These are phyloP conservation scores for Leptodirus hochenwartii DNA, from an alignment of 2,888 invertebrate genomes.

Conservation along the genomic window DNA sequence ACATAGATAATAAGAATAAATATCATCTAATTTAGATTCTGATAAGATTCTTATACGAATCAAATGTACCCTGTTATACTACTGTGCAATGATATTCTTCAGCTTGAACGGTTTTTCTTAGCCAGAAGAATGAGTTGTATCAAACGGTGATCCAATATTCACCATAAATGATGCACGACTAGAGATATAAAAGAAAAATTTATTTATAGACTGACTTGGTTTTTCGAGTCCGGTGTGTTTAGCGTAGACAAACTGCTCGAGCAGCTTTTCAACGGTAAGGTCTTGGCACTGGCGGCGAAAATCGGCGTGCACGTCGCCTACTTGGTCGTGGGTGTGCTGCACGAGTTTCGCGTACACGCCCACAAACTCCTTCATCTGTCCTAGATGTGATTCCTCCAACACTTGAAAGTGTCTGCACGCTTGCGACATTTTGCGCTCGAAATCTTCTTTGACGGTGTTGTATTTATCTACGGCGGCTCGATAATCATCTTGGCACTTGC, in stretches of 20 bases:
- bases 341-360: slow-evolving; percentile 73
- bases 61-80: no score
- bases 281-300: slow-evolving; percentile 82
- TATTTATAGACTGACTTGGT: slow-evolving; percentile 55
- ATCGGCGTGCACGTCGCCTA: slow-evolving; percentile 86
- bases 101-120: no score
- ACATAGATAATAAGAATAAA: no score
- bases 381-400: slow-evolving; percentile 80
- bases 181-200: no score
- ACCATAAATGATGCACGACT: no score
- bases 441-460: slow-evolving; percentile 74
- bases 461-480: slow-evolving; percentile 84
- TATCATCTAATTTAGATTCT: no score
- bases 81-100: no score
- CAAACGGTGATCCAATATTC: no score
- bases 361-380: slow-evolving; percentile 90
- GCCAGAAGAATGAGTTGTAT: no score
- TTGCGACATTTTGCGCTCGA: slow-evolving; percentile 88
- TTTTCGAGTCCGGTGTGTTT: slow-evolving; percentile 89
- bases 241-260: slow-evolving; percentile 79
- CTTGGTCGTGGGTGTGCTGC: slow-evolving; percentile 76
- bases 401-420: slow-evolving; percentile 91
- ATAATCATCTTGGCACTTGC: slow-evolving; percentile 92
- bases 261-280: slow-evolving; percentile 78
- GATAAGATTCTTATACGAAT: no score